Conservation (phyloP, 2,113 vertebrate species). For the Lates calcarifer region DNA sequence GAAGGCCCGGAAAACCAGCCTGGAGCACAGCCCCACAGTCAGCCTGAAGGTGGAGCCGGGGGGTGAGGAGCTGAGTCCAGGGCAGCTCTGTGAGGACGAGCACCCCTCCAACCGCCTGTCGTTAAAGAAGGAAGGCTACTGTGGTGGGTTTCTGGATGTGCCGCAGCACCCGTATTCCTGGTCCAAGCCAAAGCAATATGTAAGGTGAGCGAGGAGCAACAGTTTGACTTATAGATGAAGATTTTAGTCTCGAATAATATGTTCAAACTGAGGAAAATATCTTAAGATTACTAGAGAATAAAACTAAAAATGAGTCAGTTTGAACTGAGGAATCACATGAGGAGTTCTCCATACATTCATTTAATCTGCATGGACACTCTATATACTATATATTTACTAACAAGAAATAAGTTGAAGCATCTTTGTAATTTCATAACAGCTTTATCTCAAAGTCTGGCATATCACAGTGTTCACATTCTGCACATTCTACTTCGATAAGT, state of each 20-base stretch:
- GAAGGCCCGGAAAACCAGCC: slow-evolving; percentile 91
- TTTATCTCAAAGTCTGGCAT: slow-evolving; percentile 4
- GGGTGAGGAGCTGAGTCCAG: slow-evolving; percentile 86
- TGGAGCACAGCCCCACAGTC: slow-evolving; percentile 84
- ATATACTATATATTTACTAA: neutral
- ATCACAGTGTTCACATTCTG: slow-evolving; percentile 54
- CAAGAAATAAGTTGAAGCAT: neutral
- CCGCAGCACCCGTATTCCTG: slow-evolving; percentile 93
- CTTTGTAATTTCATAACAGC: slow-evolving; percentile 10
- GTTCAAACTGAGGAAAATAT: neutral
- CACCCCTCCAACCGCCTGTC: slow-evolving; percentile 85
- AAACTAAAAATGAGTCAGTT: neutral
- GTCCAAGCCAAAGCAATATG: slow-evolving; percentile 93
- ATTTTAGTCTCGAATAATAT: neutral
- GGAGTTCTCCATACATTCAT: neutral
- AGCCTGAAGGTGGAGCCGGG: slow-evolving; percentile 92
- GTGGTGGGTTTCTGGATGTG: slow-evolving; percentile 92
- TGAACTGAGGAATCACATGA: neutral
- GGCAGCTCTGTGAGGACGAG: slow-evolving; percentile 88
- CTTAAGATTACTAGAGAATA: neutral
- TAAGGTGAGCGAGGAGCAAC: slow-evolving; percentile 86
- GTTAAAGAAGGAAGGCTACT: slow-evolving; percentile 92
- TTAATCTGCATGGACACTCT: neutral
- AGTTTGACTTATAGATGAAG: neutral
- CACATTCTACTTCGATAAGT: slow-evolving; percentile 63